Conservation (phyloP, 2,797 vertebrate species). For the Ptychadena robeensis region DNA sequence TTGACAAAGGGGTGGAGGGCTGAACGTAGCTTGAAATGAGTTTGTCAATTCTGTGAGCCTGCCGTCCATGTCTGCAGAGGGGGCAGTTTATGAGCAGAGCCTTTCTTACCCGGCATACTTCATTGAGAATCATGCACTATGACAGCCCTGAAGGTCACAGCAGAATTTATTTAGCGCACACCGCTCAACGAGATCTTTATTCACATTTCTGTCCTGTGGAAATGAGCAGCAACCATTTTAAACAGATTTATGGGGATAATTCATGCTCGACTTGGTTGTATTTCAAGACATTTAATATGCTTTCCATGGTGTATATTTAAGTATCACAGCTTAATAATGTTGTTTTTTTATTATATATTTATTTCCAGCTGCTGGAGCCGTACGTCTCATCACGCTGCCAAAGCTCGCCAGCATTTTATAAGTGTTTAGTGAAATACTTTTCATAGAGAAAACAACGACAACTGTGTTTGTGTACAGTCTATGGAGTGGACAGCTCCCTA, state of each 20-base stretch:
- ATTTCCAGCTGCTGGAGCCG: conserved; percentile 34
- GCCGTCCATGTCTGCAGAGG: conserved; percentile 50
- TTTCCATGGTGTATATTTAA: conserved; percentile 59
- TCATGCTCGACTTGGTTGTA: conserved; percentile 56
- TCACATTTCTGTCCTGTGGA: conserved; percentile 57
- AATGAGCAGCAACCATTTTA: conserved; percentile 58
- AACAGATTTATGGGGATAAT: conserved; percentile 61
- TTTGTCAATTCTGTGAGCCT: conserved; percentile 58
- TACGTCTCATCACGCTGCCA: not conserved
- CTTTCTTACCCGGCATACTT: conserved; percentile 61
- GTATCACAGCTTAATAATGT: conserved; percentile 51
- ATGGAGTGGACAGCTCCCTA: not conserved
- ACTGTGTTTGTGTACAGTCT: not conserved
- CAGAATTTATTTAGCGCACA: conserved; percentile 59
- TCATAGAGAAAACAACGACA: conserved; percentile 2
- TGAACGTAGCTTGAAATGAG: conserved; percentile 57
- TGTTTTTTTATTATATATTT: conserved; percentile 46
- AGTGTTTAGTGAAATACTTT: conserved; percentile 13
- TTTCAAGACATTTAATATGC: conserved; percentile 60
- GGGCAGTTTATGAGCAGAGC: conserved; percentile 57
- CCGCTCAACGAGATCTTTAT: conserved; percentile 51
- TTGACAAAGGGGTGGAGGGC: conserved; percentile 61
- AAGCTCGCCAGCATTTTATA: conserved; percentile 16
- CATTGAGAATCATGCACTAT: conserved; percentile 58
- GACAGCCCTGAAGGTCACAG: conserved; percentile 60